Conservation (phyloP, 2,888 invertebrate genomes). For the Xestia c-nigrum region DNA sequence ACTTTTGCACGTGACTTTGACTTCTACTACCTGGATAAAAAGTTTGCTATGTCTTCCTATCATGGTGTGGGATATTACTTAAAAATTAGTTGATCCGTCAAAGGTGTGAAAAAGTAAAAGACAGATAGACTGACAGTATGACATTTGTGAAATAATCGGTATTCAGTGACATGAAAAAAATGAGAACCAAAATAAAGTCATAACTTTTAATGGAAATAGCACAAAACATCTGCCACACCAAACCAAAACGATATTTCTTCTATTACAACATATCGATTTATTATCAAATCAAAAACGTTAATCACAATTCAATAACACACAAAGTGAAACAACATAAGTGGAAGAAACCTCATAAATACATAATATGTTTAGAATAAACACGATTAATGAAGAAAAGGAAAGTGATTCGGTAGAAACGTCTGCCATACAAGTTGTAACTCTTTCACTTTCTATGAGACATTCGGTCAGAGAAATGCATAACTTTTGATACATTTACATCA, state of each 20-base stretch:
- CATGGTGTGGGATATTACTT: neutral
- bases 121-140: neutral
- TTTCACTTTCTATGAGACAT: conserved; percentile 59
- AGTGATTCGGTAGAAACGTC: conserved; percentile 57
- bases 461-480: conserved; percentile 32
- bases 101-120: neutral
- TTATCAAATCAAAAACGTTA: conserved; percentile 23
- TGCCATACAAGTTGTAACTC: conserved; percentile 40
- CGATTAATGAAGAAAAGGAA: conserved; percentile 58
- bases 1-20: neutral
- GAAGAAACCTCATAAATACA: conserved; percentile 60
- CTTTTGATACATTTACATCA: conserved; percentile 10
- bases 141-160: neutral
- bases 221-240: neutral
- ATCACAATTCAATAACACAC: conserved; percentile 21
- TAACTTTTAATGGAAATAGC: neutral
- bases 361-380: conserved; percentile 42
- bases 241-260: neutral
- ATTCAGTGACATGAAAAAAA: neutral
- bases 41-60: neutral
- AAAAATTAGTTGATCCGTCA: neutral
- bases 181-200: conserved; percentile 7
- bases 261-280: conserved; percentile 30
- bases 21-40: neutral
- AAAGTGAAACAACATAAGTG: conserved; percentile 25